Evolutionary conservation across 30 jellyfish, hydroid and myxozoan genomes (phyloP), one percentile per base, ranked within the genome.

Genomic region (Hydractinia symbiolongicarpus): DNA sequence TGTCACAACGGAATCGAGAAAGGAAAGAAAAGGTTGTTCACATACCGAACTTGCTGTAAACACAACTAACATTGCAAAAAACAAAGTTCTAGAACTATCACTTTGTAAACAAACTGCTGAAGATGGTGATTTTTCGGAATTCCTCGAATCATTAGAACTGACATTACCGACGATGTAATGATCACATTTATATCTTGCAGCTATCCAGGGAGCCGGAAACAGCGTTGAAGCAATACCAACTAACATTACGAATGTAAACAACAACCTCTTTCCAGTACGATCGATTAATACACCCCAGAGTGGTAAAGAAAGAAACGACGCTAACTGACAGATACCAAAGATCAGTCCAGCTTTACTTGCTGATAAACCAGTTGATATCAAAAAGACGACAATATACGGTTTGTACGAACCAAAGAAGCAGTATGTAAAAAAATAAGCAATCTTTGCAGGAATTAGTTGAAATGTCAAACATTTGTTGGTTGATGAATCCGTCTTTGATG

Each of bases 151-250:
- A 58, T 58, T 58, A 11, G 17, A 13, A 3, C 69, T 58, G 1
- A 58, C 15, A 16, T 13, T 58, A 11, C 15, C 15, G 19, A 13
- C 44, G 2, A 30, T 30, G 44, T 30, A 30, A 30, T 30, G 44
- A 30, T 2, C 44, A 30, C 44, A 30, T 30, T 30, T 30, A 30
- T 30, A 30, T 30, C 3, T 58, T 10, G 20, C 21, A 9, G 89
- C 88, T 70, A 88, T 54, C 96, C 96, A 88, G 0, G 96, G 96
- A 5, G 89, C 96, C 14, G 96, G 6, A 79, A 88, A 83, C 40
- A 80, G 52, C 67, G 83, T 61, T 13, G 78, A 16, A 62, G 82
- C 77, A 53, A 86, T 66, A 11, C 66, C 21, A 50, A 82, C 79
- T 0, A 82, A 64, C 20, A 79, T 86, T 13, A 82, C 21, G 68